Base-by-base conservation (phyloP, 2,113 vertebrate species). In the Paralichthys olivaceus region DNA sequence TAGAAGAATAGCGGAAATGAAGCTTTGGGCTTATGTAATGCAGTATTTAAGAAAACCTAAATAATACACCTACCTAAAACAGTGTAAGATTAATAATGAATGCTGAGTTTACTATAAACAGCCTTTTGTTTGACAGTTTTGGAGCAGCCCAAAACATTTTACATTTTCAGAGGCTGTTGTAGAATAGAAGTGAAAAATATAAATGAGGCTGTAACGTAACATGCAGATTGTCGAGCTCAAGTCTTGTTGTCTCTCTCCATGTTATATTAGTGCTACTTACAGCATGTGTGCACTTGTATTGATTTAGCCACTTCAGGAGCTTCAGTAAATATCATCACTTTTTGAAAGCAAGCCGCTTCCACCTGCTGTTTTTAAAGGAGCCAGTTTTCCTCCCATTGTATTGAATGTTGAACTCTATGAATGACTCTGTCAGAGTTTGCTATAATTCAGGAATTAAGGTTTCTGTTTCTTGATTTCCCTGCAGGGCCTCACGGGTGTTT, bases 291-390 rank as follows among this genome's bases (percentile, higher is more conserved):
- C 37, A 40, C 37, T 40, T 40, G 12, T 40, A 25, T 37, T 57
- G 47, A 62, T 79, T 54, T 6, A 32, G 53, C 22, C 22, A 25
- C n/a, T 2, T 26, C 37, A 56, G 59, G 60, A 34, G 59, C 69
- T 23, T 25, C 11, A 47, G 45, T 65, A 73, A 67, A 61, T 70
- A 59, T 51, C 60, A 25, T 55, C 6, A 53, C 17, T 57, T 43
- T 69, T 51, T 32, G 23, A 54, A 51, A 51, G 23, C 69, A 13
- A 57, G 5, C 6, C 43, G 2, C 51, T 54, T 56, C 37, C 37
- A 60, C 37, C 11, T 60, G 49, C 69, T 49, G 29, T 49, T n/a
- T 28, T 2, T 15, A 15, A n/a, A 1, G 2, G 6, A 57, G 32
- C 13, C 37, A 22, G 7, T 13, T 32, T 13, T 19, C 43, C 37